Conservation (phyloP, 1,140 invertebrate species). For the Stenopsyche tienmushanensis region DNA sequence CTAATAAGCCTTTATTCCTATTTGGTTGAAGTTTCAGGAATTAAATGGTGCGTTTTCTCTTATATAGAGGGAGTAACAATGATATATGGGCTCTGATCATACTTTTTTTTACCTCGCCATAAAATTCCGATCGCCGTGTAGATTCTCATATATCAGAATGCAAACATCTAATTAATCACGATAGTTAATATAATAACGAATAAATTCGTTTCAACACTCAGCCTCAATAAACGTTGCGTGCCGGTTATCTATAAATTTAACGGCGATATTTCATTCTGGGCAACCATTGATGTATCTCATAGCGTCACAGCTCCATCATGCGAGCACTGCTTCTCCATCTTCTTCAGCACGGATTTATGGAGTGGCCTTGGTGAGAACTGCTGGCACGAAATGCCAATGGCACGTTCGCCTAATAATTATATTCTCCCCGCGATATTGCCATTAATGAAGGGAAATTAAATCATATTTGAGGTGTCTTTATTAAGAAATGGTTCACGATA, state of each 20-base stretch:
- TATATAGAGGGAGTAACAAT: too few species aligned
- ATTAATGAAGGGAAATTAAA: slow-evolving; percentile 33
- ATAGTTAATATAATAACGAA: too few species aligned
- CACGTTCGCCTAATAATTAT: slow-evolving; percentile 16
- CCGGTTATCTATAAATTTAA: slow-evolving; percentile 1
- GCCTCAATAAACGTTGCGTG: background rate
- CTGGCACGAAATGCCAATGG: slow-evolving; percentile 25
- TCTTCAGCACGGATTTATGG: background rate
- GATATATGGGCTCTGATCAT: too few species aligned
- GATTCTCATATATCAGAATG: too few species aligned
- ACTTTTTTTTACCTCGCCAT: too few species aligned
- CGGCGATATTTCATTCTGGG: background rate
- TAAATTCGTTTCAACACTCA: too few species aligned
- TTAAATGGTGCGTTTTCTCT: too few species aligned
- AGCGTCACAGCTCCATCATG: background rate
- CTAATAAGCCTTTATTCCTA: too few species aligned
- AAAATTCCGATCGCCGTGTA: too few species aligned
- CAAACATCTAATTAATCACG: too few species aligned
- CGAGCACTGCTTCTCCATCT: background rate
- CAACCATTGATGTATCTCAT: background rate
- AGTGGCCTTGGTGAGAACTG: slow-evolving; percentile 18
- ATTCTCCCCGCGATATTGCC: slow-evolving; percentile 10
- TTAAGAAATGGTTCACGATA: slow-evolving; percentile 27
- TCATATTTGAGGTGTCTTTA: slow-evolving; percentile 21
- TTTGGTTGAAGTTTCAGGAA: too few species aligned